A percentile compares a stretch with the other conserved stretches of the same genome.
phyloP scores from a whole-genome alignment of 2,888 invertebrate genomes.

The Geophilus truncorum region DNA sequence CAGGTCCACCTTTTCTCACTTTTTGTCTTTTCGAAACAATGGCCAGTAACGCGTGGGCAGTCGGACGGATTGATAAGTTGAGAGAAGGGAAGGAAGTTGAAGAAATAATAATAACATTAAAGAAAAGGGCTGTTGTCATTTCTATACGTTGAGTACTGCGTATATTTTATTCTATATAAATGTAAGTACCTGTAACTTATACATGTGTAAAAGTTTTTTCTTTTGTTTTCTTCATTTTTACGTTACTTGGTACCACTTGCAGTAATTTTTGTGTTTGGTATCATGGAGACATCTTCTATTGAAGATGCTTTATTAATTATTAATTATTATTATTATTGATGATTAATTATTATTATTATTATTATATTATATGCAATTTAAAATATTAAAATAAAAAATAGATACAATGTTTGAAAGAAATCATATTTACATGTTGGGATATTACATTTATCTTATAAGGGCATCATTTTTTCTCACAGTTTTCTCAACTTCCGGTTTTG shows the following conservation, averaged over 20 bases:
- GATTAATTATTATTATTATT: background rate
- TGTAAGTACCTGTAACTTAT: slow-evolving; percentile 33
- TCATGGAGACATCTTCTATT: slow-evolving; percentile 12
- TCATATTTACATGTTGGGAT: slow-evolving; percentile 21
- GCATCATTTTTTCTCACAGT: slow-evolving; percentile 15
- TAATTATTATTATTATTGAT: background rate
- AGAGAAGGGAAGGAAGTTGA: too few species aligned
- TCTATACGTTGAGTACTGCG: slow-evolving; percentile 28
- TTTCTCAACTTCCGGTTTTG: slow-evolving; percentile 19
- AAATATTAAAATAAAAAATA: background rate
- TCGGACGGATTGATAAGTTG: too few species aligned
- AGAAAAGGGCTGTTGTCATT: slow-evolving; percentile 10
- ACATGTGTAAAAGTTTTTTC: slow-evolving; percentile 28
- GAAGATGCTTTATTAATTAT: background rate
- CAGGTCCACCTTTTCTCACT: slow-evolving; percentile 9
- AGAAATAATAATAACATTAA: background rate
- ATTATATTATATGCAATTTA: slow-evolving; percentile 8
- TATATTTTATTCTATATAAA: slow-evolving; percentile 32
- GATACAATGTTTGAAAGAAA: background rate
- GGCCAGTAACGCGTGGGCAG: slow-evolving; percentile 13
- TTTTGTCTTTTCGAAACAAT: slow-evolving; percentile 2
- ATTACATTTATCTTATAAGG: background rate
- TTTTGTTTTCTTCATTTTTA: too few species aligned
- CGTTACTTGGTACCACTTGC: slow-evolving; percentile 9
- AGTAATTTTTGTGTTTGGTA: background rate